Evolutionary conservation across 1,140 invertebrate genomes (phyloP).

Genomic region (Cryptotermes secundus): DNA sequence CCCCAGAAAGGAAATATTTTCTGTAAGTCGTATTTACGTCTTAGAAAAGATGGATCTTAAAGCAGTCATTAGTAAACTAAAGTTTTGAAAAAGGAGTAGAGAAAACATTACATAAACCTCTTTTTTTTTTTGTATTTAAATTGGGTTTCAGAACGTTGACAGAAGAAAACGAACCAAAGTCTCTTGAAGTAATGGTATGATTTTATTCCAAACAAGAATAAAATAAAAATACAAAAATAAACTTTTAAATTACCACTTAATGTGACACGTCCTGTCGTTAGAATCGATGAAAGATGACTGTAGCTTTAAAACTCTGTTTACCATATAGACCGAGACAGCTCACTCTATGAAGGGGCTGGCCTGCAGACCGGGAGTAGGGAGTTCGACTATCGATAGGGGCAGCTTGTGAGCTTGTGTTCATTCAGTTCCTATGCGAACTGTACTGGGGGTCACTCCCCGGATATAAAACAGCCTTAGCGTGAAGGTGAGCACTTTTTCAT

Average conservation of each 20-base stretch:
- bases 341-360: too few species aligned
- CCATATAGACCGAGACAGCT: too few species aligned
- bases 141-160: neutral
- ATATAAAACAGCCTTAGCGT: too few species aligned
- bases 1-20: neutral
- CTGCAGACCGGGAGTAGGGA: too few species aligned
- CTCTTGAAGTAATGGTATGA: neutral
- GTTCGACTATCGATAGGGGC: too few species aligned
- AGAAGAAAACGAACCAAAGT: neutral
- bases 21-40: neutral
- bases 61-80: neutral
- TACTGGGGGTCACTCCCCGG: too few species aligned
- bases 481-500: too few species aligned
- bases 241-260: neutral
- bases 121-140: neutral
- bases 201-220: neutral
- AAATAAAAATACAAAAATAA: neutral
- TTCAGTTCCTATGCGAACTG: too few species aligned
- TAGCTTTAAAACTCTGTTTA: neutral
- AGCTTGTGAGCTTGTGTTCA: too few species aligned
- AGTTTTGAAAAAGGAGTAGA: neutral
- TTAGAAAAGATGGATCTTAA: neutral
- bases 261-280: neutral
- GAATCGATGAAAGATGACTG: neutral
- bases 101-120: conserved; percentile 2